phyloP scores from a whole-genome alignment of 1,140 invertebrate genomes.

The Drosophila bipectinata region DNA sequence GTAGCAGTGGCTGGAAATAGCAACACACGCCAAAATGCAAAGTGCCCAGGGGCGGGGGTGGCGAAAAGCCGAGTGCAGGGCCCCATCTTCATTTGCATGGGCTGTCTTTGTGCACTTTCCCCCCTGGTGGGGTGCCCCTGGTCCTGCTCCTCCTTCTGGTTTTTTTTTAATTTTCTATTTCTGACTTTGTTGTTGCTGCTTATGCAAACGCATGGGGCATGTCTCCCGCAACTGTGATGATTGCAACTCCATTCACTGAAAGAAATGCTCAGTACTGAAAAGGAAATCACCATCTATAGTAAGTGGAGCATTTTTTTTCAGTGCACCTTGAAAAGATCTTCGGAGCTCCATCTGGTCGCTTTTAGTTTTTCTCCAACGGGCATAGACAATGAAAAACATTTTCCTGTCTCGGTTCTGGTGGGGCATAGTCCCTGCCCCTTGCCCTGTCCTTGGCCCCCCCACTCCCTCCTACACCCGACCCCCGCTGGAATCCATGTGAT shows the following conservation, averaged over 20 bases:
- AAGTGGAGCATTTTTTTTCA: neutral
- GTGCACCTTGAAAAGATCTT: slow-evolving; percentile 3
- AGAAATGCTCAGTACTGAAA: neutral
- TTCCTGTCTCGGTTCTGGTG: slow-evolving; percentile 62
- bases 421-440: slow-evolving; percentile 20
- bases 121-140: neutral
- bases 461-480: neutral
- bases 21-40: slow-evolving; percentile 72
- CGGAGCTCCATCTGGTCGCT: slow-evolving; percentile 25
- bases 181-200: slow-evolving; percentile 52
- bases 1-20: slow-evolving; percentile 56
- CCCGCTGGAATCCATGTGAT: slow-evolving; percentile 66
- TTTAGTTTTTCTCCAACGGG: slow-evolving; percentile 67
- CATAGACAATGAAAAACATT: slow-evolving; percentile 77
- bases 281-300: neutral
- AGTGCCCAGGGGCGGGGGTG: slow-evolving; percentile 3
- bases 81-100: slow-evolving; percentile 55
- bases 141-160: neutral
- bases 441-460: slow-evolving; percentile 29
- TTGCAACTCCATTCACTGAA: slow-evolving; percentile 42
- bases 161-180: slow-evolving; percentile 21
- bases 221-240: slow-evolving; percentile 62
- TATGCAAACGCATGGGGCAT: slow-evolving; percentile 79
- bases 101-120: slow-evolving; percentile 18
- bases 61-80: slow-evolving; percentile 15